Conservation (phyloP, 1,140 invertebrate species). For the Zaprionus inermis region DNA sequence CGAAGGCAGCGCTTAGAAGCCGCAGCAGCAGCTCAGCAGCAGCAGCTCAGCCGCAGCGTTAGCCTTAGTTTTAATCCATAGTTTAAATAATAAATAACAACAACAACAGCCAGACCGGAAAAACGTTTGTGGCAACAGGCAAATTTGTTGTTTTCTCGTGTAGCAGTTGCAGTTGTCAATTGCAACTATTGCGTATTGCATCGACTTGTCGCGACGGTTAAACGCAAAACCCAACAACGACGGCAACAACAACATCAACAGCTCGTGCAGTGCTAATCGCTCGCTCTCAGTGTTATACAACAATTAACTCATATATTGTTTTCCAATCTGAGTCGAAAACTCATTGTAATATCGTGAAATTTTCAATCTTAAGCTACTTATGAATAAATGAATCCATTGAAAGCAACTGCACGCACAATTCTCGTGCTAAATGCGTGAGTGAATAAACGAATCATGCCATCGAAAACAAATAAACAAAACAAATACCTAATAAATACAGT, state of each 20-base stretch:
- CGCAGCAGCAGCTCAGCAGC: constrained; percentile 41
- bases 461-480: constrained; percentile 47
- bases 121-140: constrained; percentile 43
- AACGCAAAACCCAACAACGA: constrained; percentile 16
- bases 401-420: constrained; percentile 42
- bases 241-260: constrained; percentile 19
- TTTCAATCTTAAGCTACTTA: constrained; percentile 70
- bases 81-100: constrained; percentile 40
- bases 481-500: constrained; percentile 68
- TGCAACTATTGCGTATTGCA: constrained; percentile 42
- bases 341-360: constrained; percentile 54
- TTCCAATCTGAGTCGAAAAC: constrained; percentile 23
- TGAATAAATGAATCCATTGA: constrained; percentile 27
- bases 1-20: constrained; percentile 70
- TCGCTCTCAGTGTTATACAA: constrained; percentile 19
- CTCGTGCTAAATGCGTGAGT: constrained; percentile 27
- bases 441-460: constrained; percentile 44
- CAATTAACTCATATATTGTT: neutral
- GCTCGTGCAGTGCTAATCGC: neutral
- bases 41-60: constrained; percentile 45
- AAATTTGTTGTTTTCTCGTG: constrained; percentile 39
- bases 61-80: constrained; percentile 42
- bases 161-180: constrained; percentile 40
- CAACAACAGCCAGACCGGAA: constrained; percentile 45
- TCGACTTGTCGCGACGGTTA: constrained; percentile 37